Percentiles rank a stretch among this genome's conserved stretches.
phyloP scores from a whole-genome alignment of 2,888 invertebrate species.

The Eledona agricola region DNA sequence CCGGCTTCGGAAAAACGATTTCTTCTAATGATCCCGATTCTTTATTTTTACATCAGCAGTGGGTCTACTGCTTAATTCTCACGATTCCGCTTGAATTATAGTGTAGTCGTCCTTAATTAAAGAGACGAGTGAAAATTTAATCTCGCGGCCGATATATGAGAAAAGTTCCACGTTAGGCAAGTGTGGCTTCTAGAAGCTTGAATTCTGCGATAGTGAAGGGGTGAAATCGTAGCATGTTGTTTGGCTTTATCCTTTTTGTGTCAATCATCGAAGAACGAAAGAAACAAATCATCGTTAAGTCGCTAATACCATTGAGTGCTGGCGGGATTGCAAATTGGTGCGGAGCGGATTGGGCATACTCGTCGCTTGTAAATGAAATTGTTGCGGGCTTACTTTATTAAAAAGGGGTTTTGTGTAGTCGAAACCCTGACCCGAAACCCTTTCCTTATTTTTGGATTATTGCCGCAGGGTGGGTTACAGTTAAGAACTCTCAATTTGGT shows the following conservation, averaged over 20 bases:
- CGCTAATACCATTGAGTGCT: too few species aligned
- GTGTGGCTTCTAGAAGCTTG: constrained; percentile 31
- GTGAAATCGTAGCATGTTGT: constrained; percentile 24
- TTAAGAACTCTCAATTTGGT: too few species aligned
- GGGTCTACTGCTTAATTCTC: constrained; percentile 3
- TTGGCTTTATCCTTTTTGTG: too few species aligned
- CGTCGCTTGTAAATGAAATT: constrained; percentile 9
- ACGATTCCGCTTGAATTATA: too few species aligned
- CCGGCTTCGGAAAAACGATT: too few species aligned
- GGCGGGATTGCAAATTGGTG: constrained; percentile 15
- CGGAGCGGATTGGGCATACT: constrained; percentile 4
- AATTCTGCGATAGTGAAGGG: too few species aligned
- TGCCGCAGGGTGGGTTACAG: too few species aligned
- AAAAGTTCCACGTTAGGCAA: constrained; percentile 32
- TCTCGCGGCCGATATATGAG: constrained; percentile 39
- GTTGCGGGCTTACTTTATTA: constrained; percentile 5
- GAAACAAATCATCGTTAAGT: too few species aligned
- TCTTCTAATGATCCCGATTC: constrained; percentile 4
- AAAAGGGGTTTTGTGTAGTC: constrained; percentile 11
- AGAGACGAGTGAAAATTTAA: constrained; percentile 29
- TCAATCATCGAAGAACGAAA: too few species aligned
- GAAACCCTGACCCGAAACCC: constrained; percentile 1
- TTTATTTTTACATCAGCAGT: constrained; percentile 6
- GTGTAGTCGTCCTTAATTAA: too few species aligned
- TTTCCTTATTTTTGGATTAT: too few species aligned